A percentile compares a stretch with the other conserved stretches of the same genome.
Evolutionary conservation across 2,113 vertebrate genomes (phyloP).

Genomic region (Megaptera novaeangliae): DNA sequence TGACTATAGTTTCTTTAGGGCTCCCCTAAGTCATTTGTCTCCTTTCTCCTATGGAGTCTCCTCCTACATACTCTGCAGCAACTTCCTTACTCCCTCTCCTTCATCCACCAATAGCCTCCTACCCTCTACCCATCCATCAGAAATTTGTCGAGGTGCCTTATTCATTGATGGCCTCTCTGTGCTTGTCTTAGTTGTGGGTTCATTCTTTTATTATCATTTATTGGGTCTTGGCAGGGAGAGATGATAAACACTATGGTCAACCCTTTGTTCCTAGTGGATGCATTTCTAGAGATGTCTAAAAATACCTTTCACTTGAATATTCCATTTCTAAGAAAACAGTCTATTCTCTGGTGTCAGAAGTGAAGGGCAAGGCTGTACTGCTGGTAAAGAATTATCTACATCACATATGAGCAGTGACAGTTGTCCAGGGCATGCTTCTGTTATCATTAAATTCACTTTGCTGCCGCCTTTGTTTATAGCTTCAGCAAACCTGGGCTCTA

Average conservation of each 20-base stretch:
- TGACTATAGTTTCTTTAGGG: not conserved
- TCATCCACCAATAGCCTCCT: not conserved
- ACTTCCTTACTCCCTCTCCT: not conserved
- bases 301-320: conserved; percentile 34
- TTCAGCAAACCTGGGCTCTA: not conserved
- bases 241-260: conserved; percentile 10
- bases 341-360: conserved; percentile 47
- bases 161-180: not conserved
- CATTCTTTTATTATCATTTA: conserved; percentile 28
- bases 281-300: conserved; percentile 33
- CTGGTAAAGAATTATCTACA: conserved; percentile 18
- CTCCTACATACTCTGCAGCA: not conserved
- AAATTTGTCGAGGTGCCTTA: not conserved
- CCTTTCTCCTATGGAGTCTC: not conserved
- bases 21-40: not conserved
- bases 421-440: conserved; percentile 4
- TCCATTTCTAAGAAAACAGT: conserved; percentile 39
- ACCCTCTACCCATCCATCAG: not conserved
- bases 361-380: conserved; percentile 34
- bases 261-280: not conserved
- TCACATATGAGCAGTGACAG: conserved; percentile 32
- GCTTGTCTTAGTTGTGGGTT: conserved; percentile 31
- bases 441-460: conserved; percentile 15
- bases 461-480: conserved; percentile 15
- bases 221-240: conserved; percentile 28